These are phyloP conservation scores for Halictus ligatus DNA, from an alignment of 2,888 invertebrate species.

Conservation along the genomic window DNA sequence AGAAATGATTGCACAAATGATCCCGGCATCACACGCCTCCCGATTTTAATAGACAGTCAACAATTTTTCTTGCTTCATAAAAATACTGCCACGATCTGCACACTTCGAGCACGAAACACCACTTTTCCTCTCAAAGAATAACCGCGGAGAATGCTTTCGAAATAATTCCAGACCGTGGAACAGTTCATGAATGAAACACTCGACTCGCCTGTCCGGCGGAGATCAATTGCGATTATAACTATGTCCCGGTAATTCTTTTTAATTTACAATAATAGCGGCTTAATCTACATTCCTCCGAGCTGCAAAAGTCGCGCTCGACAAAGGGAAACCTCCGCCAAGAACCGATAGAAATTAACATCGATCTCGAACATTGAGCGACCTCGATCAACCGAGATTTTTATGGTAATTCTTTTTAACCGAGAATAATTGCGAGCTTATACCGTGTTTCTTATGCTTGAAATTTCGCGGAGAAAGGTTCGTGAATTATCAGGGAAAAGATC, in stretches of 20 bases:
- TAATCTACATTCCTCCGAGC: background rate
- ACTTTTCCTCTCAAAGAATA: background rate
- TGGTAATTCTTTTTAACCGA: background rate
- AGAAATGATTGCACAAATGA: too few species aligned
- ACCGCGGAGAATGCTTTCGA: background rate
- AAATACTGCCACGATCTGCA: background rate
- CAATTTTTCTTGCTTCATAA: background rate
- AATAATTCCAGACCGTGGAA: background rate
- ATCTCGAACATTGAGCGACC: background rate
- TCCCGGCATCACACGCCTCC: too few species aligned
- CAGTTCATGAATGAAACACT: background rate
- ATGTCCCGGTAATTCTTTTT: background rate
- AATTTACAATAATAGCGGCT: background rate
- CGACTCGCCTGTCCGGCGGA: background rate
- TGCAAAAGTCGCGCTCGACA: background rate
- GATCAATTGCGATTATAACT: constrained; percentile 4
- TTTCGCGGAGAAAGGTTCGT: background rate
- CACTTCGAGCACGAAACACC: background rate
- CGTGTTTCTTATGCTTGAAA: background rate
- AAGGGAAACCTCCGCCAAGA: background rate
- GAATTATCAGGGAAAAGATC: background rate
- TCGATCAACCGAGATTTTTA: background rate
- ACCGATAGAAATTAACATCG: background rate
- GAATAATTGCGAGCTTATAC: background rate
- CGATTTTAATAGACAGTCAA: too few species aligned